Percentiles rank a stretch among this genome's conserved stretches.
Conservation (phyloP, 2,888 invertebrate genomes). For the Agrochola lota region DNA sequence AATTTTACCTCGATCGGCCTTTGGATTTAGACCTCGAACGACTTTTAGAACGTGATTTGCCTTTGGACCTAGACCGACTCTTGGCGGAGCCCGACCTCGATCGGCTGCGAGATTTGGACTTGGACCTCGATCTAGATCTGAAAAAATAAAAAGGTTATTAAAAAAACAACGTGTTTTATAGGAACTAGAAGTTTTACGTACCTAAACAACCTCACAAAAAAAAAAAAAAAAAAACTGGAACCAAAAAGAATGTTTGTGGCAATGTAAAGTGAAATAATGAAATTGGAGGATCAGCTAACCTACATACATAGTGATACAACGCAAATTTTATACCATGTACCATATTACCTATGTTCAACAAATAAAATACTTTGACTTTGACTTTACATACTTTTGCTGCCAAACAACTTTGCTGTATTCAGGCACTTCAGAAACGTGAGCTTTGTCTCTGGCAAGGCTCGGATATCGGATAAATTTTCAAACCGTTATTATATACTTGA, state of each 20-base stretch:
- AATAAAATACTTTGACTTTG: no score
- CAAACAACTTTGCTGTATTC: no score
- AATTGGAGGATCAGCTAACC: not conserved
- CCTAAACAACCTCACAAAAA: no score
- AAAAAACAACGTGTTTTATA: not conserved
- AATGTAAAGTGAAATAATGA: not conserved
- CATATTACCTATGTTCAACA: no score
- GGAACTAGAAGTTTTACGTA: not conserved
- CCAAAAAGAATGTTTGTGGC: not conserved
- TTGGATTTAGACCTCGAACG: slow-evolving; percentile 70
- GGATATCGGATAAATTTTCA: no score
- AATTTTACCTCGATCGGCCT: slow-evolving; percentile 63
- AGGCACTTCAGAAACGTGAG: no score
- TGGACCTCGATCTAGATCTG: slow-evolving; percentile 74
- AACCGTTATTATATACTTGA: no score
- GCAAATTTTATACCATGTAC: no score
- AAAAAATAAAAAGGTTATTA: slow-evolving; percentile 10
- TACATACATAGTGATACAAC: no score
- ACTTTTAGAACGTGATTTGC: slow-evolving; percentile 75
- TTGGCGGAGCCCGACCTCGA: slow-evolving; percentile 81
- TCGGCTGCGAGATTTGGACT: slow-evolving; percentile 81
- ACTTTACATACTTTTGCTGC: not conserved
- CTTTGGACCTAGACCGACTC: slow-evolving; percentile 78
- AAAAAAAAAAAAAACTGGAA: not conserved
- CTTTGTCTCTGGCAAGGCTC: no score